phyloP scores from a whole-genome alignment of 2,888 invertebrate genomes.

The Pegoplata infirma region DNA sequence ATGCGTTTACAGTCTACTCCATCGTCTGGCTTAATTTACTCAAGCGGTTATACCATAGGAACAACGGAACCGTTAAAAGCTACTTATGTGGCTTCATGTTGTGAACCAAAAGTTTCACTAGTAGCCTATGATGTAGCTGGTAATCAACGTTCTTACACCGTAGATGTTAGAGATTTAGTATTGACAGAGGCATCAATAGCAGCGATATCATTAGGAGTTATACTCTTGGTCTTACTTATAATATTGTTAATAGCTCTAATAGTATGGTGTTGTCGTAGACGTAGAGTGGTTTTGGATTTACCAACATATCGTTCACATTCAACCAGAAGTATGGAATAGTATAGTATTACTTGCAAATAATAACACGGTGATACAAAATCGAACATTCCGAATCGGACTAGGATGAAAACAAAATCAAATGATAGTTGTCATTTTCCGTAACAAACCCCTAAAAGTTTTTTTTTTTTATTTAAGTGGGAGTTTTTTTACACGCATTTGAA shows the following conservation, averaged over 20 bases:
- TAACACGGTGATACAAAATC: too few relatives aligned
- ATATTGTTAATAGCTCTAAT: conserved; percentile 80
- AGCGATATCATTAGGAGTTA: conserved; percentile 84
- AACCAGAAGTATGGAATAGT: conserved; percentile 73
- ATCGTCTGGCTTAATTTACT: conserved; percentile 82
- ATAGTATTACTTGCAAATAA: too few relatives aligned
- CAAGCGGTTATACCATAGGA: conserved; percentile 83
- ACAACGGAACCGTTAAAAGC: conserved; percentile 83
- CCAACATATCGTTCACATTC: conserved; percentile 80
- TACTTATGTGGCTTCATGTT: conserved; percentile 86
- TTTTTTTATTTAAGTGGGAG: too few relatives aligned
- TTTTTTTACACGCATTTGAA: too few relatives aligned
- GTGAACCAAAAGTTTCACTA: conserved; percentile 83
- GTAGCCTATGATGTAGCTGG: conserved; percentile 84
- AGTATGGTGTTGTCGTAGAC: conserved; percentile 81
- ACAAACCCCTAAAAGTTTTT: too few relatives aligned
- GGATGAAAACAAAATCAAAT: too few relatives aligned
- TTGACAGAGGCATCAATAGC: conserved; percentile 81
- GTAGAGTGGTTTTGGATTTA: conserved; percentile 81
- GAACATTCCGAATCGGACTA: too few relatives aligned
- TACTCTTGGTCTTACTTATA: conserved; percentile 83
- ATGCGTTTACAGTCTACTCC: conserved; percentile 81
- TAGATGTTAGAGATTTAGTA: conserved; percentile 81
- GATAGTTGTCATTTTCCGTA: too few relatives aligned
- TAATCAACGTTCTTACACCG: conserved; percentile 82